These are phyloP conservation scores for Magallana gigas DNA, from an alignment of 1,140 invertebrate genomes.

Conservation along the genomic window DNA sequence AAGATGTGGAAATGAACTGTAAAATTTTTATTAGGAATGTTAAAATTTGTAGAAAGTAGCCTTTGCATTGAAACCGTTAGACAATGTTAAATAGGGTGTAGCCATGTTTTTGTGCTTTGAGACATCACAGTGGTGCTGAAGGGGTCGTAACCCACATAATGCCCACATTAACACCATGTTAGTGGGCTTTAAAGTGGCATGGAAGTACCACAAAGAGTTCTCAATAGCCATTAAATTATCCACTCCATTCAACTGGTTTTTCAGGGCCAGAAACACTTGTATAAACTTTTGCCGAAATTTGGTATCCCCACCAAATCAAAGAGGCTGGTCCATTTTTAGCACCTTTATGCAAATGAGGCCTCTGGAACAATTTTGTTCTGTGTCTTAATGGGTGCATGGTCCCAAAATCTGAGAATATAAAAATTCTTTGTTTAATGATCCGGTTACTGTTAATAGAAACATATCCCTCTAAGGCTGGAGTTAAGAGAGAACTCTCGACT, in stretches of 20 bases:
- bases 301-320: conserved; percentile 5
- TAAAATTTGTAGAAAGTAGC: neutral
- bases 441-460: conserved; percentile 15
- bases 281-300: neutral
- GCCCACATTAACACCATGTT: conserved; percentile 33
- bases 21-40: neutral
- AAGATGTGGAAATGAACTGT: neutral
- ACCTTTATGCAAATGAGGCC: conserved; percentile 19
- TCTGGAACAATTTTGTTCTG: neutral
- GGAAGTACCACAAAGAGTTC: neutral
- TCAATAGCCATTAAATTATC: conserved; percentile 35
- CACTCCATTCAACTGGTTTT: conserved; percentile 15
- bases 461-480: neutral
- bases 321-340: conserved; percentile 17
- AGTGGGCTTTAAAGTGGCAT: conserved; percentile 2
- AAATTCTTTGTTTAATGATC: conserved; percentile 15
- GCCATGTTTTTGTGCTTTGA: neutral
- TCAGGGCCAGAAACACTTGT: neutral
- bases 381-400: conserved; percentile 11
- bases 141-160: conserved; percentile 7
- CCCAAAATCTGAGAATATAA: conserved; percentile 3
- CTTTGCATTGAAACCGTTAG: neutral
- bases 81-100: conserved; percentile 4
- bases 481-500: neutral
- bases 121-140: conserved; percentile 1